These are phyloP conservation scores for Drosophila teissieri DNA, from an alignment of 1,140 invertebrate genomes.

Conservation along the genomic window DNA sequence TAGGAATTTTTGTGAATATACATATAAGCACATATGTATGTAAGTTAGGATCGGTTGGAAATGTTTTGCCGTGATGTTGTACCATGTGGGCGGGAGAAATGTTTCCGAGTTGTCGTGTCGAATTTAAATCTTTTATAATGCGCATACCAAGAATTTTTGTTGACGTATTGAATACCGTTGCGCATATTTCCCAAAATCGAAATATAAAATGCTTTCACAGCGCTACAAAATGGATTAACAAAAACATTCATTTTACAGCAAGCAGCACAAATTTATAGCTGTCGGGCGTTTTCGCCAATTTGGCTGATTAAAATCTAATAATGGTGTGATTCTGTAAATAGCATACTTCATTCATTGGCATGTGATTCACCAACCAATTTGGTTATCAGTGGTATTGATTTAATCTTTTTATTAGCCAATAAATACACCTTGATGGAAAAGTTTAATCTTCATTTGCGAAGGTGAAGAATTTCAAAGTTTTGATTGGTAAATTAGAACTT, in stretches of 20 bases:
- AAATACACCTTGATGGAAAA: slow-evolving; percentile 17
- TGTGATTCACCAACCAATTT: slow-evolving; percentile 8
- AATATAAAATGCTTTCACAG: background rate
- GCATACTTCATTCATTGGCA: slow-evolving; percentile 19
- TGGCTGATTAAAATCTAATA: slow-evolving; percentile 1
- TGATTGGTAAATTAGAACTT: background rate
- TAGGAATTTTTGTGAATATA: slow-evolving; percentile 62
- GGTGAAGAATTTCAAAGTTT: background rate
- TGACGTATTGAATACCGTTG: slow-evolving; percentile 78
- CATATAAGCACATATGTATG: background rate
- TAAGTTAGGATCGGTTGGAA: slow-evolving; percentile 31
- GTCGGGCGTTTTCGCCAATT: background rate
- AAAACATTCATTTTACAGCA: background rate
- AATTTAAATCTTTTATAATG: slow-evolving; percentile 78
- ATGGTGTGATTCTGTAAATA: slow-evolving; percentile 8
- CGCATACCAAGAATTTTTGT: slow-evolving; percentile 79
- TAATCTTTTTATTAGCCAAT: slow-evolving; percentile 7
- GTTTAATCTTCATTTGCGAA: slow-evolving; percentile 10
- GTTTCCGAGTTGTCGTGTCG: slow-evolving; percentile 78
- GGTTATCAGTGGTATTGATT: slow-evolving; percentile 13
- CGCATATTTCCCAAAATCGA: slow-evolving; percentile 56
- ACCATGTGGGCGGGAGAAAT: slow-evolving; percentile 72
- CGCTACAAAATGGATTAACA: background rate
- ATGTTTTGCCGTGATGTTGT: slow-evolving; percentile 53
- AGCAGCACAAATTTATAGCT: background rate